phyloP scores from a whole-genome alignment of 2,797 vertebrate species.

The Brachyalestes nurse region DNA sequence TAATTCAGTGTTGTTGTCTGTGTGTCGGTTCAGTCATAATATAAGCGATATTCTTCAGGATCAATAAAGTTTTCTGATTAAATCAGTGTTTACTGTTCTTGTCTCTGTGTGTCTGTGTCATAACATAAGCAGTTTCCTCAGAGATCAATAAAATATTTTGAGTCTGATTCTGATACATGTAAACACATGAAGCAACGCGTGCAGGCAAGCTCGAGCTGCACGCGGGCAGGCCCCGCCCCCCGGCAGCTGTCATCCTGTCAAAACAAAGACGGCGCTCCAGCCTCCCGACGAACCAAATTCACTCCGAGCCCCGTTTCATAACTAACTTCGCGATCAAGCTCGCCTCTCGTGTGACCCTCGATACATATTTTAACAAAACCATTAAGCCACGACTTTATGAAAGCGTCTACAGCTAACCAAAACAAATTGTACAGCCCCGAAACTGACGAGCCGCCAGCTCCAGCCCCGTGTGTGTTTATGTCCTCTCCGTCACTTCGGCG shows the following conservation, averaged over 20 bases:
- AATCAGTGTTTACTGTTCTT: too few species aligned
- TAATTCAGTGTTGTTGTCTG: too few species aligned
- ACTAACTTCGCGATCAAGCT: conserved; percentile 37
- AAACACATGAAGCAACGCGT: conserved; percentile 19
- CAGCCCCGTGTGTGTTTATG: conserved; percentile 76
- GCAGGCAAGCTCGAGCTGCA: conserved; percentile 57
- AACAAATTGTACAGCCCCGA: conserved; percentile 38
- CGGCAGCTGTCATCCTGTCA: conserved; percentile 90
- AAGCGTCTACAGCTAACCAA: conserved; percentile 38
- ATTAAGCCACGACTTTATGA: conserved; percentile 23
- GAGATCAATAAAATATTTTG: too few species aligned
- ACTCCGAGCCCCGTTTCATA: conserved; percentile 1
- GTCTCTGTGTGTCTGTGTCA: too few species aligned
- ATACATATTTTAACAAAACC: background rate
- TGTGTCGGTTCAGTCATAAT: too few species aligned
- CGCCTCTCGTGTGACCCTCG: conserved; percentile 14
- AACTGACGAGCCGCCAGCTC: conserved; percentile 62
- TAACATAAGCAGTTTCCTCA: too few species aligned
- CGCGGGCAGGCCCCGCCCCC: conserved; percentile 78
- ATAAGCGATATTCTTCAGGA: too few species aligned
- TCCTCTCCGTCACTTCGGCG: conserved; percentile 44
- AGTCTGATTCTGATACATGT: background rate
- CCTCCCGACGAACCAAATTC: conserved; percentile 57
- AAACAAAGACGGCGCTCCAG: conserved; percentile 85
- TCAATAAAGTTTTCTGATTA: too few species aligned